Base-by-base conservation (phyloP, 1,140 invertebrate genomes). In the Trypoxylus dichotomus region DNA sequence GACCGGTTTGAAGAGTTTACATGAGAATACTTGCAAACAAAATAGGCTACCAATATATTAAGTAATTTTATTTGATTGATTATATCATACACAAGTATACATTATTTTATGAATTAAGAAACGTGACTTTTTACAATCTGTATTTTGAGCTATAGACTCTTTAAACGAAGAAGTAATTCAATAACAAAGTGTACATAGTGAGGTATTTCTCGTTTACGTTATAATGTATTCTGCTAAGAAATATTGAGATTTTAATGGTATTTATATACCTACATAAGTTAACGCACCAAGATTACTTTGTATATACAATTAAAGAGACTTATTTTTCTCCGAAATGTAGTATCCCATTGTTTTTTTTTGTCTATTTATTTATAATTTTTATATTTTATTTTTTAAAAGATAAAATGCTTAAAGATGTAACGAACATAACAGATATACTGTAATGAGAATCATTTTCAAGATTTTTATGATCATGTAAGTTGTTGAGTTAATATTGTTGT, bases 341-440 rank as follows among this genome's bases (percentile, higher is more conserved):
- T 73, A 24, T 77, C 43, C 2, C 19, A n/a, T 42, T 76, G 74
- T 77, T 77, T 41, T 41, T 58, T 77, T 77, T 37, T 71, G 13
- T 73, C 19, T 77, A 27, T 74, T 77, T 77, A 74, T 73, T 54
- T 73, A 3, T 77, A 25, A 42, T 77, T 77, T 77, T 77, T 21
- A 47, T 77, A 19, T 37, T 76, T 41, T 54, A 54, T 54, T 54
- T n/a, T 54, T 54, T 32, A 2, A 32, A 32, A 7, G 32, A 32
- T 7, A 32, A 32, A 32, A 32, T 3, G 32, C 7, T 32, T 7
- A 7, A 32, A 32, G 7, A 32, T 7, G 32, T 32, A 32, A 32
- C 32, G 32, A 32, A 32, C 32, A 7, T 32, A 32, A 7, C 2
- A 7, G 32, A 32, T 2, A 32, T 32, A 32, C 2, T n/a, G 47